Evolutionary conservation across 2,113 vertebrate genomes (phyloP), one percentile per base, ranked within the genome.

Genomic region (Copsychus sechellarum): DNA sequence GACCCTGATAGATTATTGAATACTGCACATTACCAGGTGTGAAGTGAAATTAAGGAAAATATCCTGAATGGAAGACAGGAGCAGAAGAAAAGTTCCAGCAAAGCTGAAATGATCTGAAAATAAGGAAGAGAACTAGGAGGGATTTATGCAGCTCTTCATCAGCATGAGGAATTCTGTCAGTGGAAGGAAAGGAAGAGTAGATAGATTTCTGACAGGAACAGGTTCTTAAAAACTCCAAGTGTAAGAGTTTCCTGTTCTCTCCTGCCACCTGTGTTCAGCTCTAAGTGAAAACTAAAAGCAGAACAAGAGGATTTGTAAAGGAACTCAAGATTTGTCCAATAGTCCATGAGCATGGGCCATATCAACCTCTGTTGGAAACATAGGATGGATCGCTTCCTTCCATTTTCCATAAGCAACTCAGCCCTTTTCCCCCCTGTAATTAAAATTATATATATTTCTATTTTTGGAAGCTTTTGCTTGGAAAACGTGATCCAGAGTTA

Each of bases 1-100:
- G 77, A 91, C 64, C 76, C 58, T 65, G 50, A 86, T 72, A 70
- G 31, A 23, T 81, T 69, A 77, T 11, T 83, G 50, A 92, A 54
- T 26, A 10, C 33, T 73, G 51, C 38, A 54, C 21, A 12, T 33
- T 50, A 50, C 17, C 69, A 51, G 62, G 54, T 51, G 38, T 45
- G 77, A 77, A 62, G 14, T 50, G 34, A 93, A 91, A 81, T 86
- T 21, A 70, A 57, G 89, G 57, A 73, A 72, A 69, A 73, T 48
- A 53, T 11, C 38, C 69, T 47, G 50, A 58, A 77, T 21, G 20
- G 58, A 72, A 57, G 42, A 70, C 0, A 5, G 64, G 36, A 94
- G 34, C 47, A 33, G 38, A 6, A 47, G 69, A 11, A 66, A 84
- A 66, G n/a, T 86, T 93, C 64, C 60, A 58, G 86, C 38, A 88